Evolutionary conservation across 2,888 invertebrate genomes (phyloP).

Genomic region (Troglohyphantes excavatus): DNA sequence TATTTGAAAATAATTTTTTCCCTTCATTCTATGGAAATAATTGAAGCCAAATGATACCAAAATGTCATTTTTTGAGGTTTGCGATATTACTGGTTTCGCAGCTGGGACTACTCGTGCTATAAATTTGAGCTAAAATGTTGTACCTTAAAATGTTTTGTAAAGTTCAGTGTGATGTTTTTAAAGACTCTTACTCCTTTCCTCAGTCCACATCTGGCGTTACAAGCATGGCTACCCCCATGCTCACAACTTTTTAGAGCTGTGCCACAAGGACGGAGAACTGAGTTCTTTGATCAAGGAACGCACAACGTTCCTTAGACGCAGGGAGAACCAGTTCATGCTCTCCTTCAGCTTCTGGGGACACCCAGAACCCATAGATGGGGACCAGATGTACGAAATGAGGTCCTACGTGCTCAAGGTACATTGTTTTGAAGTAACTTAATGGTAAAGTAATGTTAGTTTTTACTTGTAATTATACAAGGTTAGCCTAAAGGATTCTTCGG

Average conservation of each 20-base stretch:
- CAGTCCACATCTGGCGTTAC: conserved; percentile 97
- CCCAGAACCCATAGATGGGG: conserved; percentile 87
- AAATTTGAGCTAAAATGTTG: too few species aligned
- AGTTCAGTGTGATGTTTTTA: too few species aligned
- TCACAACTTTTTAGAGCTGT: conserved; percentile 81
- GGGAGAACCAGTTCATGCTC: conserved; percentile 95
- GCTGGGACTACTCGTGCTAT: too few species aligned
- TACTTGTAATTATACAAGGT: too few species aligned
- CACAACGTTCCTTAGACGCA: conserved; percentile 85
- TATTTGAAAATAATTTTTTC: too few species aligned
- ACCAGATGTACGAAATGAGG: conserved; percentile 96
- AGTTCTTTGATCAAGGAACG: conserved; percentile 81
- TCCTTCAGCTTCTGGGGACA: conserved; percentile 99
- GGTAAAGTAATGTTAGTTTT: too few species aligned
- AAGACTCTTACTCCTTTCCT: background rate
- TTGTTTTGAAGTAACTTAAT: too few species aligned
- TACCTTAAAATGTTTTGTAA: too few species aligned
- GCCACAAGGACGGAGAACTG: conserved; percentile 82
- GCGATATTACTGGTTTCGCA: too few species aligned
- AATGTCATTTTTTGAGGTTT: background rate
- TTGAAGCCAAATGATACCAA: too few species aligned
- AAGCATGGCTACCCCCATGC: conserved; percentile 91
- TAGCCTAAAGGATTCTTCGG: too few species aligned
- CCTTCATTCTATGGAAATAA: too few species aligned
- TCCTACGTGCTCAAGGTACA: conserved; percentile 91